Base-by-base conservation (phyloP, 2,113 vertebrate genomes). In the Corythoichthys intestinalis region DNA sequence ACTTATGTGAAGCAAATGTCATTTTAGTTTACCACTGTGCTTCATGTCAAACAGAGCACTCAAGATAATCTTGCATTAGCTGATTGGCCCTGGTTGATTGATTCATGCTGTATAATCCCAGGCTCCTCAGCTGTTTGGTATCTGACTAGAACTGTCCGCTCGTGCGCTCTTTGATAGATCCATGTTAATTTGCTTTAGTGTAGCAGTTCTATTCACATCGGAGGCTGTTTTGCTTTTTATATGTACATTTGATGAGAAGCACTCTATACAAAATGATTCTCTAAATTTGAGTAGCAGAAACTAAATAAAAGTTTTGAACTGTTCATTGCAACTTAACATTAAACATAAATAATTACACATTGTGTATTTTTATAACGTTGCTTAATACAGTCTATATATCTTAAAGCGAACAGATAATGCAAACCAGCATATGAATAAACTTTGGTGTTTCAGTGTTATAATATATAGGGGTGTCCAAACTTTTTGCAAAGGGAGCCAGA, bases 101-200 rank as follows among this genome's bases (percentile, higher is more conserved):
- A 48, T 65, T 70, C 52, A 56, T 46, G 53, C 17, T 56, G 66
- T 50, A 37, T 37, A 58, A 57, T 75, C 48, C 56, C 15, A 28
- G 39, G 17, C 44, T 65, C 15, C 67, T 65, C 47, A 48, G 64
- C n/a, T 70, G 17, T 47, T 59, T 59, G 41, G 13, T 44, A 50
- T 15, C 35, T 39, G 35, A 68, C 35, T 28, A 38, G 39, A 4
- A 54, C 2, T 20, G 1, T 62, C 41, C 56, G 34, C 41, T 13
- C 14, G 47, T 38, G 50, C 46, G 41, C 35, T 49, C 35, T 39
- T 34, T 59, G 56, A 56, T 47, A 48, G 6, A 13, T 38, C 49
- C 13, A 35, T 46, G 64, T 8, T 2, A 9, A 28, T 10, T 14
- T 34, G 62, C 20, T 64, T 62, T 56, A 37, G 4, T 37, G 13